A percentile compares a stretch with the other conserved stretches of the same genome.
These are phyloP conservation scores for Akabosia matsudoensis DNA, from an alignment of 1,140 invertebrate species.

Conservation along the genomic window DNA sequence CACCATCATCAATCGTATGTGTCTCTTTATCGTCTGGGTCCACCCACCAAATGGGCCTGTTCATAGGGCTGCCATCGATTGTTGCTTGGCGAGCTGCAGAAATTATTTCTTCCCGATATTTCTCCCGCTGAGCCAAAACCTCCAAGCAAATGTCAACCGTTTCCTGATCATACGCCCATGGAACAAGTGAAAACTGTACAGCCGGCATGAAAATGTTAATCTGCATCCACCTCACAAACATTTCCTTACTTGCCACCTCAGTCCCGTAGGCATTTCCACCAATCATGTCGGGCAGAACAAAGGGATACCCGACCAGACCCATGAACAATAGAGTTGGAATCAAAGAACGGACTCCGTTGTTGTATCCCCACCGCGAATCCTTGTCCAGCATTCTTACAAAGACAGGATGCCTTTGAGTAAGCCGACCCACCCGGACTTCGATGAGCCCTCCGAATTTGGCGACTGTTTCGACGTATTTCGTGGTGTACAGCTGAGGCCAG, in stretches of 20 bases:
- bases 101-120: constrained; percentile 63
- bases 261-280: constrained; percentile 72
- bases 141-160: constrained; percentile 62
- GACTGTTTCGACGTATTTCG: constrained; percentile 63
- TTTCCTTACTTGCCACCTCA: constrained; percentile 61
- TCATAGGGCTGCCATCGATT: constrained; percentile 62
- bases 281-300: constrained; percentile 86
- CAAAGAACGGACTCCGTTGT: constrained; percentile 73
- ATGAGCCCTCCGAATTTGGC: constrained; percentile 64
- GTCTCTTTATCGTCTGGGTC: constrained; percentile 53
- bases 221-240: constrained; percentile 86
- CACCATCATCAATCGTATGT: constrained; percentile 51
- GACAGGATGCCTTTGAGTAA: constrained; percentile 56
- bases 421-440: constrained; percentile 66
- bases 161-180: constrained; percentile 80
- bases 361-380: constrained; percentile 71
- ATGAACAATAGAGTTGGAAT: constrained; percentile 69
- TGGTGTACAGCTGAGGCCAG: constrained; percentile 63
- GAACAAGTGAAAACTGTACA: constrained; percentile 81
- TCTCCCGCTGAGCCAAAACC: constrained; percentile 65
- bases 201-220: constrained; percentile 79
- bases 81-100: constrained; percentile 61
- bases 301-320: constrained; percentile 53
- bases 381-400: constrained; percentile 86
- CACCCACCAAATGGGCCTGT: constrained; percentile 85